phyloP scores from a whole-genome alignment of 2,113 vertebrate species.

The Harpagus bidentatus region DNA sequence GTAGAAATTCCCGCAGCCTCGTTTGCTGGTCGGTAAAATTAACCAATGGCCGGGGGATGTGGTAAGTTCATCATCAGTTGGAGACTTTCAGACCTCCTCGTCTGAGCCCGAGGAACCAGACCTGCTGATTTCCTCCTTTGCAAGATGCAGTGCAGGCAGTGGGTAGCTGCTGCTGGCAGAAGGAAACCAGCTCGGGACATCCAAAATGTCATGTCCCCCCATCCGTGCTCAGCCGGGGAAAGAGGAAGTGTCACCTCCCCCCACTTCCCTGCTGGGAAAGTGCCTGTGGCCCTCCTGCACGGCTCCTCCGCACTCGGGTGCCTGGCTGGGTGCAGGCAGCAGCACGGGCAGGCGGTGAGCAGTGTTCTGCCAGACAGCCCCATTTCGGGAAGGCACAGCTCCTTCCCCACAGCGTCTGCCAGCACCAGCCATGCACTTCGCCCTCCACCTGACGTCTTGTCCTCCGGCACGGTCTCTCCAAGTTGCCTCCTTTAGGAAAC shows the following conservation, averaged over 20 bases:
- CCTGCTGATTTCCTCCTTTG: slow-evolving; percentile 46
- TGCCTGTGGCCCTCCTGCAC: fast-evolving
- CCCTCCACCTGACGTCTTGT: not conserved
- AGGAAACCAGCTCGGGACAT: not conserved
- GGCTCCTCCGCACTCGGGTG: not conserved
- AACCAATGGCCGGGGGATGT: not conserved
- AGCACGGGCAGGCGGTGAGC: not conserved
- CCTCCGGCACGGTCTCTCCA: fast-evolving
- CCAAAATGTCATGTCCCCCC: not conserved
- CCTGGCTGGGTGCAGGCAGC: not conserved
- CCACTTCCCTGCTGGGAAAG: slow-evolving; percentile 30
- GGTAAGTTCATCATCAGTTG: not conserved
- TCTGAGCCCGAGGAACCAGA: not conserved
- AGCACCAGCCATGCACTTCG: not conserved
- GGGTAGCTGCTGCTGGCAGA: not conserved
- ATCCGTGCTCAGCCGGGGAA: not conserved
- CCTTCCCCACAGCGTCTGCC: not conserved
- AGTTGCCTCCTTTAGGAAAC: not conserved
- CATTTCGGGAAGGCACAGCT: not conserved
- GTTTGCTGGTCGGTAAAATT: not conserved
- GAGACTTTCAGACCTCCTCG: not conserved
- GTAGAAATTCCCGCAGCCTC: not conserved
- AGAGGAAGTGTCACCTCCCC: not conserved
- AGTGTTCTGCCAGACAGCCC: not conserved
- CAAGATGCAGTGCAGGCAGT: not conserved